Percentiles rank a stretch among this genome's conserved stretches.
These are phyloP conservation scores for Zaprionus ornatus DNA, from an alignment of 1,140 invertebrate species.

Conservation along the genomic window DNA sequence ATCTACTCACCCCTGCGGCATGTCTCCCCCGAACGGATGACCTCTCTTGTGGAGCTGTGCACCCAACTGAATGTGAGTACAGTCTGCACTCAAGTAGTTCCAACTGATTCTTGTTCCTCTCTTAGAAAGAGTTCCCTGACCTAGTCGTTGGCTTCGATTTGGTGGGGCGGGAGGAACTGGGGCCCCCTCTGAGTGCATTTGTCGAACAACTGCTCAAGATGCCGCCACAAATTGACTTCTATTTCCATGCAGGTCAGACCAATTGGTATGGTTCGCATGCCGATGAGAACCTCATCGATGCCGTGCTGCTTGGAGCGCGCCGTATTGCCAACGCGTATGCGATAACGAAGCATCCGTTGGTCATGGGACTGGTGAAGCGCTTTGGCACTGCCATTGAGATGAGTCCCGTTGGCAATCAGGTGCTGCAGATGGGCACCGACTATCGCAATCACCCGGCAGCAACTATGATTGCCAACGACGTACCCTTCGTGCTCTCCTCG, in stretches of 20 bases:
- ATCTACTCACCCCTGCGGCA: slow-evolving; percentile 87
- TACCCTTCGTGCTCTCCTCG: slow-evolving; percentile 85
- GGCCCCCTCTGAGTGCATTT: slow-evolving; percentile 86
- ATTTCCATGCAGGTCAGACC: slow-evolving; percentile 93
- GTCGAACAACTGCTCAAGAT: slow-evolving; percentile 85
- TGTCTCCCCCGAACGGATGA: slow-evolving; percentile 73
- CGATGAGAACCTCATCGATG: slow-evolving; percentile 91
- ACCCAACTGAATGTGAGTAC: slow-evolving; percentile 48
- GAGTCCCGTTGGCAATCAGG: slow-evolving; percentile 91
- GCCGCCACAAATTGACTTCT: slow-evolving; percentile 86
- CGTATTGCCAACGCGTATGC: slow-evolving; percentile 89
- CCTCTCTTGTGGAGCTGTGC: slow-evolving; percentile 83
- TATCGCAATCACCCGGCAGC: slow-evolving; percentile 91
- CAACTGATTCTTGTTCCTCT: neutral
- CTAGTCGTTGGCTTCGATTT: slow-evolving; percentile 89
- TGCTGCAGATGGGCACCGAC: slow-evolving; percentile 89
- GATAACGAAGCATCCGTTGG: slow-evolving; percentile 89
- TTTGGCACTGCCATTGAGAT: slow-evolving; percentile 90
- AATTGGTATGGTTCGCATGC: slow-evolving; percentile 87
- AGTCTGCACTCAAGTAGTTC: too few species aligned
- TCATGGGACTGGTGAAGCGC: slow-evolving; percentile 86
- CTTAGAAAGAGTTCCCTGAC: slow-evolving; percentile 82
- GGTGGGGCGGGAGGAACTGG: slow-evolving; percentile 89
- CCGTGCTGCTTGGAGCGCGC: slow-evolving; percentile 89
- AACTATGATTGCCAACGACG: slow-evolving; percentile 86